Evolutionary conservation across 2,888 invertebrate species (phyloP).

Genomic region (Eupithecia abbreviata): DNA sequence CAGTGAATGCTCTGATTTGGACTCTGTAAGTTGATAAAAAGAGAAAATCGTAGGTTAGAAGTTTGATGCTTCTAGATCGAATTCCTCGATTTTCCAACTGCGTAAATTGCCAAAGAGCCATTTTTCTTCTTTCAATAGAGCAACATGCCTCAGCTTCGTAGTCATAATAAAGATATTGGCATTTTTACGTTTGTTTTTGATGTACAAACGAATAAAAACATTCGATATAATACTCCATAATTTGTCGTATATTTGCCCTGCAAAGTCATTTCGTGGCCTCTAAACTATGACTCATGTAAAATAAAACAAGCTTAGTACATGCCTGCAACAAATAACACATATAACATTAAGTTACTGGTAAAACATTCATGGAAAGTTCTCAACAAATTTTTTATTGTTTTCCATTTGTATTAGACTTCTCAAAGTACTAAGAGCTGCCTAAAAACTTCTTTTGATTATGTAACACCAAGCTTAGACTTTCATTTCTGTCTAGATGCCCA

Average conservation of each 20-base stretch:
- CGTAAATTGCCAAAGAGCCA: slow-evolving; percentile 76
- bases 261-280: slow-evolving; percentile 39
- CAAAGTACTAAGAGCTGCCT: slow-evolving; percentile 28
- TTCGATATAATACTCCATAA: slow-evolving; percentile 46
- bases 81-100: slow-evolving; percentile 71
- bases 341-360: not conserved
- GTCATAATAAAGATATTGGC: not conserved
- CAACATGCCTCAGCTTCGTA: slow-evolving; percentile 22
- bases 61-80: slow-evolving; percentile 58
- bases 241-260: slow-evolving; percentile 49
- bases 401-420: slow-evolving; percentile 10
- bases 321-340: slow-evolving; percentile 13
- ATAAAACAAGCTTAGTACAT: slow-evolving; percentile 30
- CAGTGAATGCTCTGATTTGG: slow-evolving; percentile 91
- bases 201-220: slow-evolving; percentile 27
- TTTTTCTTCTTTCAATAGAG: slow-evolving; percentile 56
- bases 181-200: not conserved
- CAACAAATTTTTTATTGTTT: not conserved
- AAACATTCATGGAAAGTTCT: slow-evolving; percentile 17
- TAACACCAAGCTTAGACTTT: slow-evolving; percentile 51
- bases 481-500: slow-evolving; percentile 17
- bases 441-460: slow-evolving; percentile 49
- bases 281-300: slow-evolving; percentile 47
- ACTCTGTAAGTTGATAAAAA: slow-evolving; percentile 87
- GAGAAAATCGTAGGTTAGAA: slow-evolving; percentile 58